Percentiles rank a stretch among this genome's conserved stretches.
Conservation (phyloP, 2,113 vertebrate species). For the Zosterops japonicus region DNA sequence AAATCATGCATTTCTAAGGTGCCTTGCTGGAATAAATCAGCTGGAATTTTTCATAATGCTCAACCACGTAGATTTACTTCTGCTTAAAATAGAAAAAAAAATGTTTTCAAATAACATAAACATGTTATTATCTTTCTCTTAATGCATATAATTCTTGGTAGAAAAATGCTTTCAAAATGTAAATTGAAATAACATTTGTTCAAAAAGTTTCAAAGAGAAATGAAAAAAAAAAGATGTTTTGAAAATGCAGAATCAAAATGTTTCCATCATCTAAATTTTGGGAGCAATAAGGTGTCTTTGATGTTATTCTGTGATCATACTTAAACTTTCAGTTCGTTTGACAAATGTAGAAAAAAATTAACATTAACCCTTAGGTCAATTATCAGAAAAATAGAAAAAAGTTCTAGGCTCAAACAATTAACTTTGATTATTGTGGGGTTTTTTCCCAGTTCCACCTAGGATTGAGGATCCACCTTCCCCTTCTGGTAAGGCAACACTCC, state of each 20-base stretch:
- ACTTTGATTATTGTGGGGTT: not conserved
- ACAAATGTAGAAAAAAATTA: not conserved
- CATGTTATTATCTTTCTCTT: not conserved
- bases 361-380: not conserved
- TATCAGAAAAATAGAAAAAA: not conserved
- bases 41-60: not conserved
- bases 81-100: not conserved
- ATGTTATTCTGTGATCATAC: not conserved
- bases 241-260: not conserved
- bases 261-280: not conserved
- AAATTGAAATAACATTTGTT: not conserved
- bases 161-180: not conserved
- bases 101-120: not conserved
- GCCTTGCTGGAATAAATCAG: not conserved
- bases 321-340: not conserved
- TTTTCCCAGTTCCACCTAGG: not conserved
- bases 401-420: not conserved
- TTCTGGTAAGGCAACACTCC: conserved; percentile 3
- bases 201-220: not conserved
- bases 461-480: not conserved
- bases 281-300: not conserved
- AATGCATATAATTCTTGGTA: not conserved
- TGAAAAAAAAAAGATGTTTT: not conserved
- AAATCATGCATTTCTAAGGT: not conserved
- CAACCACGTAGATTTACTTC: not conserved